These are phyloP conservation scores for Calephelis virginiensis DNA, from an alignment of 1,140 invertebrate genomes.

Conservation along the genomic window DNA sequence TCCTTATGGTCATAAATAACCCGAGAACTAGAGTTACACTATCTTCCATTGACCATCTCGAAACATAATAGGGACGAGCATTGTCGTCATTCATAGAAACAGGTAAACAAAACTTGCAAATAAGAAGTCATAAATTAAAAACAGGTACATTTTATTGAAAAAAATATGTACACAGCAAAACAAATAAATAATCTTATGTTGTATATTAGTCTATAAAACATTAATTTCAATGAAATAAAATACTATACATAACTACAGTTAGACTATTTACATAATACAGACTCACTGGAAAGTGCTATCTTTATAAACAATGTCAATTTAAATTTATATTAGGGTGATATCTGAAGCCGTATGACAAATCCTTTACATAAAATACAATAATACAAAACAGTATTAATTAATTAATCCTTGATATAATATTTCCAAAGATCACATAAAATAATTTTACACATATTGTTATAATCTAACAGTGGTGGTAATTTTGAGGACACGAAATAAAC, in stretches of 20 bases:
- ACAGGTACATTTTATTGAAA: slow-evolving; percentile 78
- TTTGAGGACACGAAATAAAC: no score
- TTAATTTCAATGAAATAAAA: slow-evolving; percentile 78
- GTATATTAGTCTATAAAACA: slow-evolving; percentile 78
- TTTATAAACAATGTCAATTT: slow-evolving; percentile 70
- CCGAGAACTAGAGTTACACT: no score
- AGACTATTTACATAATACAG: slow-evolving; percentile 76
- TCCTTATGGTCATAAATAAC: no score
- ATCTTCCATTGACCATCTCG: no score
- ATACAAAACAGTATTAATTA: slow-evolving; percentile 70
- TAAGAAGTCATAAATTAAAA: slow-evolving; percentile 59
- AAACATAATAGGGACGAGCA: no score
- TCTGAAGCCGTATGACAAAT: slow-evolving; percentile 54
- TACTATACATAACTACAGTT: slow-evolving; percentile 77
- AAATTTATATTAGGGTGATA: slow-evolving; percentile 66
- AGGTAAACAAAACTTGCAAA: slow-evolving; percentile 21
- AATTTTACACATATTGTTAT: slow-evolving; percentile 65
- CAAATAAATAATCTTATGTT: slow-evolving; percentile 78
- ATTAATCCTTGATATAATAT: slow-evolving; percentile 56
- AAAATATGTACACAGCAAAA: slow-evolving; percentile 78
- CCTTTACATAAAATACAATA: slow-evolving; percentile 25
- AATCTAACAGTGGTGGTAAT: slow-evolving; percentile 62
- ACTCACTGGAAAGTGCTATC: slow-evolving; percentile 58
- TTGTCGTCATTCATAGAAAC: no score
- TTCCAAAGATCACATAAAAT: slow-evolving; percentile 65